Evolutionary conservation across 2,113 vertebrate genomes (phyloP).

Genomic region (Clarias magur): DNA sequence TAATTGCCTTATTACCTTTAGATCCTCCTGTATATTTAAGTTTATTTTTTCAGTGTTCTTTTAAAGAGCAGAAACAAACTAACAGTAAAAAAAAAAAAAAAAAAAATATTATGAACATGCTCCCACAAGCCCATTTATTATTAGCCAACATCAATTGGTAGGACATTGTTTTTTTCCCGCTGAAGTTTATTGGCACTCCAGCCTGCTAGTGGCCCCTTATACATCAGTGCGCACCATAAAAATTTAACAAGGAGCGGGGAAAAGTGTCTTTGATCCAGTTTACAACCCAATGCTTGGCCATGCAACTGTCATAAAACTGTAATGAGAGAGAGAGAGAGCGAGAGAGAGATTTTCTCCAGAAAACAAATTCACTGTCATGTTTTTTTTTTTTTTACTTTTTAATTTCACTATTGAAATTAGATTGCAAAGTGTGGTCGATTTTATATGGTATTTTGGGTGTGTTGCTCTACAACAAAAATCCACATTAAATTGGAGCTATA

Average conservation of each 20-base stretch:
- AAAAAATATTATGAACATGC: neutral
- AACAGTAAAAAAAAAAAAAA: neutral
- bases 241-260: constrained; percentile 57
- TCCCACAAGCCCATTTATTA: constrained; percentile 26
- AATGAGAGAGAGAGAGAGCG: constrained; percentile 48
- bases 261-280: constrained; percentile 66
- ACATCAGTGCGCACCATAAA: constrained; percentile 59
- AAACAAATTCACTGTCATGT: constrained; percentile 35
- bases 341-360: neutral
- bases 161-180: constrained; percentile 49
- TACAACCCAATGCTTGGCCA: constrained; percentile 58
- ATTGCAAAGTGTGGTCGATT: neutral
- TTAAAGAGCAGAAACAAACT: neutral
- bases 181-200: constrained; percentile 49
- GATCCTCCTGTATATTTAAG: neutral
- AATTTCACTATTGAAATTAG: neutral
- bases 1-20: neutral
- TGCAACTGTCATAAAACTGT: constrained; percentile 59
- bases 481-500: neutral
- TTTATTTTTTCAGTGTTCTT: neutral
- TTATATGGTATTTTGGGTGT: neutral
- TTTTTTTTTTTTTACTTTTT: neutral
- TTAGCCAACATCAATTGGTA: constrained; percentile 21
- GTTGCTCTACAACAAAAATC: neutral
- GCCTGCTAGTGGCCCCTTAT: constrained; percentile 59